These are phyloP conservation scores for Drosophila sucinea DNA, from an alignment of 1,140 invertebrate species.

Conservation along the genomic window DNA sequence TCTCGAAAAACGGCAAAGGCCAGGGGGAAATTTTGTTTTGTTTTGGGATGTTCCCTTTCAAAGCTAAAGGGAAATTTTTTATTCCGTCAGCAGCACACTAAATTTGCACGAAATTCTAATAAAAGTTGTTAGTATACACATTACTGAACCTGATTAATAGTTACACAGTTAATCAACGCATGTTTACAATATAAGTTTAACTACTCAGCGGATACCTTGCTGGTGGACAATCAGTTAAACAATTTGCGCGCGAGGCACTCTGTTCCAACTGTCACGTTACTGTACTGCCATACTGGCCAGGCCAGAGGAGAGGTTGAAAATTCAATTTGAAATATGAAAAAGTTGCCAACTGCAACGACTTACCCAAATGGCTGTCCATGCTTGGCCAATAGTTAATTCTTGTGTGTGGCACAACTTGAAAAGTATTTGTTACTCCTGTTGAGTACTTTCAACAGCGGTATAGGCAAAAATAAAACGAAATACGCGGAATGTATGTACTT, in stretches of 20 bases:
- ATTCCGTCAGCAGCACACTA: conserved; percentile 35
- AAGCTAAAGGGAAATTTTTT: conserved; percentile 35
- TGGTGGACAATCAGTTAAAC: neutral
- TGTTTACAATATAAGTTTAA: neutral
- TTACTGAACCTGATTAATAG: neutral
- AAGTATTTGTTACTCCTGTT: conserved; percentile 1
- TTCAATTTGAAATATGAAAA: conserved; percentile 73
- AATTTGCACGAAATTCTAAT: conserved; percentile 20
- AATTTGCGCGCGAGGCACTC: conserved; percentile 69
- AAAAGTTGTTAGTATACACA: neutral
- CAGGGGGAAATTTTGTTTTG: conserved; percentile 34
- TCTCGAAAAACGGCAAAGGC: conserved; percentile 47
- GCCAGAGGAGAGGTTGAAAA: conserved; percentile 68
- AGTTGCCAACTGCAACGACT: conserved; percentile 25
- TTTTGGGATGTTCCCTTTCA: conserved; percentile 56
- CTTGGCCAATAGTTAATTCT: neutral
- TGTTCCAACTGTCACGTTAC: conserved; percentile 49
- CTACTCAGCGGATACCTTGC: neutral
- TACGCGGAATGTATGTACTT: conserved; percentile 30
- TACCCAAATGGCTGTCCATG: conserved; percentile 61
- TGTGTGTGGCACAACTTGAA: neutral
- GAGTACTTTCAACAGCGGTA: neutral
- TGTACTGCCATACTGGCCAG: conserved; percentile 54
- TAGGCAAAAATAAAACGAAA: conserved; percentile 11
- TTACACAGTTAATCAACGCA: conserved; percentile 4